Evolutionary conservation across 2,797 vertebrate species (phyloP).

Genomic region (Lepilemur septentrionalis): DNA sequence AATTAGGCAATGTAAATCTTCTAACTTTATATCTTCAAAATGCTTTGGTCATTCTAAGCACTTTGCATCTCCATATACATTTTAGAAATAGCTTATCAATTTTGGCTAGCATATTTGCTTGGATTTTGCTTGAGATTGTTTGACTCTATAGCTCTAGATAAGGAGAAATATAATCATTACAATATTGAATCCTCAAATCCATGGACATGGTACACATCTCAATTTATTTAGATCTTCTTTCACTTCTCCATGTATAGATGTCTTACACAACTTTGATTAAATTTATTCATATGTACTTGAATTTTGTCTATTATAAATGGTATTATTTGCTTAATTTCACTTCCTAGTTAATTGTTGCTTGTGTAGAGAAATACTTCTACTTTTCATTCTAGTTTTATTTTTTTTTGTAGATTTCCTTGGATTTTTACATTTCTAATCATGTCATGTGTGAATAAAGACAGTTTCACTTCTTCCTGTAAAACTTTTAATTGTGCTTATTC

Average conservation of each 20-base stretch:
- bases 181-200: not conserved
- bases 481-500: not conserved
- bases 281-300: not conserved
- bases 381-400: not conserved
- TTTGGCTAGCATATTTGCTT: not conserved
- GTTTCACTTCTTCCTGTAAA: not conserved
- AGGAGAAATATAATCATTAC: not conserved
- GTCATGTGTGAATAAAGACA: not conserved
- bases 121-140: not conserved
- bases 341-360: not conserved
- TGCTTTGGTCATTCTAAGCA: not conserved
- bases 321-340: not conserved
- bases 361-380: not conserved
- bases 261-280: not conserved
- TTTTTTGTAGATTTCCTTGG: not conserved
- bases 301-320: not conserved
- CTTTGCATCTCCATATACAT: not conserved
- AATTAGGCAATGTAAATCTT: not conserved
- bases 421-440: not conserved
- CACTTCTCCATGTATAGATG: not conserved
- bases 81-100: not conserved
- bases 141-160: not conserved
- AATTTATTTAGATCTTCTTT: not conserved
- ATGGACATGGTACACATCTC: not conserved
- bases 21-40: not conserved